A percentile compares a stretch with the other conserved stretches of the same genome.
These are phyloP conservation scores for Chlorodrepanis virens DNA, from an alignment of 2,113 vertebrate genomes.

Conservation along the genomic window DNA sequence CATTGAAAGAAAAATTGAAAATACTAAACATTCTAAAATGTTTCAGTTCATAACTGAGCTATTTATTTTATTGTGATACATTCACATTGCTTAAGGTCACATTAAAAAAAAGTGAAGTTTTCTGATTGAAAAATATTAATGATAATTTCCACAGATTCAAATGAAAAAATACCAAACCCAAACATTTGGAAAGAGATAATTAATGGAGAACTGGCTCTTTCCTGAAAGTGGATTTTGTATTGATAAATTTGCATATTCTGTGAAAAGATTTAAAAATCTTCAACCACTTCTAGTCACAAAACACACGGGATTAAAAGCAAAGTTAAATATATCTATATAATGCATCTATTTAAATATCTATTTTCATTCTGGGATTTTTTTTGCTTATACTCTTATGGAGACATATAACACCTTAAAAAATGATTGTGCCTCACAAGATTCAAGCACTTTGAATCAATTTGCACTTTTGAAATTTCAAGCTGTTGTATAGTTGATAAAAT, in stretches of 20 bases:
- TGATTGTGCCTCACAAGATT: neutral
- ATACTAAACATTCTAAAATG: neutral
- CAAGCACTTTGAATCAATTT: neutral
- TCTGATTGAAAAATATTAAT: neutral
- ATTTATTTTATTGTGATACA: neutral
- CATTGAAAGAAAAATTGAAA: neutral
- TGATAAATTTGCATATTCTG: neutral
- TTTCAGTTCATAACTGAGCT: neutral
- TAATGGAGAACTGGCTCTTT: neutral
- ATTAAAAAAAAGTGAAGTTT: neutral
- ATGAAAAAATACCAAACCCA: neutral
- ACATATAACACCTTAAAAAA: neutral
- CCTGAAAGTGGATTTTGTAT: neutral
- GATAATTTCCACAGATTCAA: neutral
- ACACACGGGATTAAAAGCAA: neutral
- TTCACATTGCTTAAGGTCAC: neutral
- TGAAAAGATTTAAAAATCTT: neutral
- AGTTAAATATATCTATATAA: neutral
- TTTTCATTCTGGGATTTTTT: neutral
- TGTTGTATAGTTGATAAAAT: neutral
- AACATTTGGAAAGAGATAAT: neutral
- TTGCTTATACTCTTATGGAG: neutral
- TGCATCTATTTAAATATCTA: neutral
- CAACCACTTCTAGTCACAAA: neutral
- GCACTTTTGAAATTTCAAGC: neutral